Base-by-base conservation (phyloP, 2,113 vertebrate genomes). In the Cricetomys ansorgei region DNA sequence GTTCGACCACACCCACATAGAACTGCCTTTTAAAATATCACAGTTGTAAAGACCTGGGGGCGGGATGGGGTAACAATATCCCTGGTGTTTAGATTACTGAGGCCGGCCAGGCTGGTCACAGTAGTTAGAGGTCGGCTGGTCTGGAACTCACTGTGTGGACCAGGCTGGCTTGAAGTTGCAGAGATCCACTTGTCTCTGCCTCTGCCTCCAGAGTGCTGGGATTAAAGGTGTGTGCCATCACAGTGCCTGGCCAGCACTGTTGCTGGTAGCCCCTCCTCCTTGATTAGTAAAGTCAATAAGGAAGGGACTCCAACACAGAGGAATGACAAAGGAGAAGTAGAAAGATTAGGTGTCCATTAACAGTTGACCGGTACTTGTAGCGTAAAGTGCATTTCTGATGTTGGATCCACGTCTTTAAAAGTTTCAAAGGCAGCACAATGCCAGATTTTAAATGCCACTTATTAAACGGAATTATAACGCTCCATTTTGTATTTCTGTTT, bases 401-500 rank as follows among this genome's bases (percentile, higher is more conserved):
- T 3, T 65, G 77, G 45, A 13, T 53, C 48, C 48, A 25, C 17
- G 57, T 48, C 62, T 76, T 95, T 43, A 15, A 87, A 94, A 87
- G 48, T 62, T 62, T 83, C 59, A 79, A 95, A 81, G 16, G 40
- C 81, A 89, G 43, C 79, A 89, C 45, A 81, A 64, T 62, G 50
- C 53, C 62, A 94, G 53, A 48, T 95, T 92, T 91, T 79, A 97
- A 96, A 72, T 75, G 81, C 48, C 0, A 0, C 64, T 96, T 96
- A 86, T 92, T 91, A 89, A 77, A 91, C 67, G 67, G 29, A 83
- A 91, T 95, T 67, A 91, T 70, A 94, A 72, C 55, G 65, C 72
- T 96, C 92, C 13, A 84, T 72, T 96, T 96, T 94, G 19, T 77
- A 70, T 72, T 72, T 88, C 57, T 87, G 59, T 84, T 85, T 89